Conservation (phyloP, 2,888 invertebrate genomes). For the Cephus sareptanus region DNA sequence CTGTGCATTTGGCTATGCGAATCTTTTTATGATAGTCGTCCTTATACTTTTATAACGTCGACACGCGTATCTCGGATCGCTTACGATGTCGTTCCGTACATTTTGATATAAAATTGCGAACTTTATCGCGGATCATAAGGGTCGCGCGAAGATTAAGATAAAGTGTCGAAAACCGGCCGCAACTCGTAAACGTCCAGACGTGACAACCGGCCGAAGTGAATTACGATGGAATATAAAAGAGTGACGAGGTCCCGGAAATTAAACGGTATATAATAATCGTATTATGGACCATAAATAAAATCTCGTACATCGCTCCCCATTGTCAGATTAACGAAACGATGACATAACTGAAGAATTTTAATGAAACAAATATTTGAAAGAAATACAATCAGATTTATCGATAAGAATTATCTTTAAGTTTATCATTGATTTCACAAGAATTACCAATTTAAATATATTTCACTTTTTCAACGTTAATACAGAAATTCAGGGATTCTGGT, state of each 20-base stretch:
- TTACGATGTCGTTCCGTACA: not conserved
- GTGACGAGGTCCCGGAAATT: not conserved
- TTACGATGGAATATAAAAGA: not conserved
- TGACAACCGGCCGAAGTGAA: not conserved
- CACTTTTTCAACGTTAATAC: not conserved
- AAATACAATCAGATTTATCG: not conserved
- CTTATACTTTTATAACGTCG: not conserved
- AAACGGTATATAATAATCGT: not conserved
- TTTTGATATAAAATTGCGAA: not conserved
- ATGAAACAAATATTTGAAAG: not conserved
- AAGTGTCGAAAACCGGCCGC: not conserved
- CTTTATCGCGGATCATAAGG: not conserved
- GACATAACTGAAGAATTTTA: not conserved
- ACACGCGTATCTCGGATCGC: not conserved
- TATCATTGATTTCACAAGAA: not conserved
- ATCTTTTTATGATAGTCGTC: not conserved
- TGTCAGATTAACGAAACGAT: not conserved
- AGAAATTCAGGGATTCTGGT: not conserved
- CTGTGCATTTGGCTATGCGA: not conserved
- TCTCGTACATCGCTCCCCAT: not conserved
- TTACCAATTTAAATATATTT: not conserved
- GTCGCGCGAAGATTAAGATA: not conserved
- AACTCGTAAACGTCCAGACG: not conserved
- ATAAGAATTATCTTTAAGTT: not conserved
- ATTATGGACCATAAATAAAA: not conserved